Percentiles rank a stretch among this genome's conserved stretches.
Conservation (phyloP, 2,888 invertebrate species). For the Seira musarum region DNA sequence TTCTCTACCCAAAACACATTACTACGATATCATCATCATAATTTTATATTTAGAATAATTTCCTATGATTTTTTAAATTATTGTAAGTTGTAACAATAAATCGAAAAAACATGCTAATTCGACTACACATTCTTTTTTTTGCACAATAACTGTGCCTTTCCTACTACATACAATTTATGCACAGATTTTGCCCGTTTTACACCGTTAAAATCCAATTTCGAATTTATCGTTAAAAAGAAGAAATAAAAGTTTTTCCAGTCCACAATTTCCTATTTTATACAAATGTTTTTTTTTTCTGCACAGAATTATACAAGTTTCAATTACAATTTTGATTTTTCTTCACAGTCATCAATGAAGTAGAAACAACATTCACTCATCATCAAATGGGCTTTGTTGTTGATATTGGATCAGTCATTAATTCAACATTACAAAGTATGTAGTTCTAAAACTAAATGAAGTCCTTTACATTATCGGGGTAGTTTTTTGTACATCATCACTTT, state of each 20-base stretch:
- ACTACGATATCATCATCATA: conserved; percentile 1
- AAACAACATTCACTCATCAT: conserved; percentile 25
- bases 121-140: conserved; percentile 51
- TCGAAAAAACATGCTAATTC: conserved; percentile 43
- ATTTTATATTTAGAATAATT: conserved; percentile 10
- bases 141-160: neutral
- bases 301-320: conserved; percentile 17
- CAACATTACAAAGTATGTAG: neutral
- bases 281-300: neutral
- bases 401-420: conserved; percentile 9
- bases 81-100: conserved; percentile 38
- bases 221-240: conserved; percentile 9
- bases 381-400: neutral
- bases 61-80: conserved; percentile 3
- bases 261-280: conserved; percentile 14
- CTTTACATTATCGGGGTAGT: conserved; percentile 23
- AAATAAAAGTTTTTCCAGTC: conserved; percentile 2
- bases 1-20: neutral
- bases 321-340: conserved; percentile 19
- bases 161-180: conserved; percentile 13
- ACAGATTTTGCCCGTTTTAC: conserved; percentile 17
- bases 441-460: conserved; percentile 10
- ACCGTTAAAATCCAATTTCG: conserved; percentile 7
- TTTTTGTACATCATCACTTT: conserved; percentile 54
- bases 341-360: conserved; percentile 5